Percentiles rank a stretch among this genome's conserved stretches.
These are phyloP conservation scores for Cyanoderma ruficeps DNA, from an alignment of 2,113 vertebrate genomes.

Conservation along the genomic window DNA sequence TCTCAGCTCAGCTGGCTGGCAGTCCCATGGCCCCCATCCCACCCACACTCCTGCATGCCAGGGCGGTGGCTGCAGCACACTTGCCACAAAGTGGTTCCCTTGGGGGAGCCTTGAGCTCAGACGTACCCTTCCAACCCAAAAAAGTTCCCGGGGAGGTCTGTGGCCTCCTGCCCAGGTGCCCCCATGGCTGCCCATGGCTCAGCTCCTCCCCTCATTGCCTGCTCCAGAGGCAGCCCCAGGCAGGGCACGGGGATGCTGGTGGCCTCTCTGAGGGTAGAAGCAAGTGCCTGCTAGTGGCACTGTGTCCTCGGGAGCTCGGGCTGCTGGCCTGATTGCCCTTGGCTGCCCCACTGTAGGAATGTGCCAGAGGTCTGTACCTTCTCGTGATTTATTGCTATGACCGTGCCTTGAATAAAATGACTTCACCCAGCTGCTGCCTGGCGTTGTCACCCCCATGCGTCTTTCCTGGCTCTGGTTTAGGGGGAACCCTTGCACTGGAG, in stretches of 20 bases:
- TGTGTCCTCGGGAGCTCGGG: neutral
- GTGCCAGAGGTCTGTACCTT: slow-evolving; percentile 76
- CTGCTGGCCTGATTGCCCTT: slow-evolving; percentile 35
- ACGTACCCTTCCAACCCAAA: neutral
- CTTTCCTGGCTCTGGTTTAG: neutral
- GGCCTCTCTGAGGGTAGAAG: slow-evolving; percentile 17
- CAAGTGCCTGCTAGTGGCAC: slow-evolving; percentile 69
- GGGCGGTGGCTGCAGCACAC: rapidly evolving
- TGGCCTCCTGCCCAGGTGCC: neutral
- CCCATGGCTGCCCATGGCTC: rapidly evolving
- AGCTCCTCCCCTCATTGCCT: neutral
- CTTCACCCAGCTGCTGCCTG: slow-evolving; percentile 49
- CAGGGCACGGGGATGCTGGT: neutral
- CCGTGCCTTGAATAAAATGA: slow-evolving; percentile 80
- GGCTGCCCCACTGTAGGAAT: slow-evolving; percentile 67
- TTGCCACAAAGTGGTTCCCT: neutral
- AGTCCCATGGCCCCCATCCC: rapidly evolving
- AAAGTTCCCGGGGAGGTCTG: neutral
- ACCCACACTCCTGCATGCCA: neutral
- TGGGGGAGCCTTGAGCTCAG: neutral
- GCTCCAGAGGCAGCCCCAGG: neutral
- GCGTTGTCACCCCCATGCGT: rapidly evolving
- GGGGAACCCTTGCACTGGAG: rapidly evolving
- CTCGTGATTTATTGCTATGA: slow-evolving; percentile 76
- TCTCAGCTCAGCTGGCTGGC: neutral